Base-by-base conservation (phyloP, 2,113 vertebrate genomes). In the Ictalurus furcatus region DNA sequence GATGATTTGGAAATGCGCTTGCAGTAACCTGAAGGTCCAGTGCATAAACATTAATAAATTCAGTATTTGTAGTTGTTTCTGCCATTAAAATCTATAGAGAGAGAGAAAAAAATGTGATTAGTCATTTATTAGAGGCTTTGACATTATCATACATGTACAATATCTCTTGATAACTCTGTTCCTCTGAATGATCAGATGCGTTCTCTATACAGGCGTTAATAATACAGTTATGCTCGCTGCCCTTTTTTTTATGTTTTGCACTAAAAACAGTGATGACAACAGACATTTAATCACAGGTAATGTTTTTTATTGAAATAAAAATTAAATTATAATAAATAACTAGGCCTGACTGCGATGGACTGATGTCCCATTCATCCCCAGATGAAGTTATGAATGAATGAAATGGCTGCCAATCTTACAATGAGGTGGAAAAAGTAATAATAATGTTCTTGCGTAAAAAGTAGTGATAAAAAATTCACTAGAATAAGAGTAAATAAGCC, bases 1-100 rank as follows among this genome's bases (percentile, higher is more conserved):
- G 76, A n/a, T 17, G 58, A 84, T 67, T 85, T 87, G 81, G 69
- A 88, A 85, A 85, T 74, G 54, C 67, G 61, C 61, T 40, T 52
- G 11, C 40, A 54, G 11, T 67, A 69, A 40, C 56, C 74, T 87
- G 25, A 79, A 40, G 56, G 71, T 63, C 28, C 37, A 48, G 48
- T 28, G 2, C 16, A 8, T 7, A 61, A 28, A 21, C 23, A 87
- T 19, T n/a, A 63, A 21, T 40, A 81, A 59, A 59, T 61, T 63
- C 58, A 40, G 30, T 73, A 25, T 54, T 80, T 65, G 37, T 79
- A 81, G 17, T n/a, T 80, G 17, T 34, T 67, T 79, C 40, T 34
- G 74, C 28, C 25, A 21, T 52, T 28, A 65, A 9, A 52, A 54
- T 52, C 14, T 74, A 52, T 4, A 34, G 37, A 56, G 78, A 14